These are phyloP conservation scores for Cercocebus atys DNA, from an alignment of 2,113 vertebrate genomes.

Conservation along the genomic window DNA sequence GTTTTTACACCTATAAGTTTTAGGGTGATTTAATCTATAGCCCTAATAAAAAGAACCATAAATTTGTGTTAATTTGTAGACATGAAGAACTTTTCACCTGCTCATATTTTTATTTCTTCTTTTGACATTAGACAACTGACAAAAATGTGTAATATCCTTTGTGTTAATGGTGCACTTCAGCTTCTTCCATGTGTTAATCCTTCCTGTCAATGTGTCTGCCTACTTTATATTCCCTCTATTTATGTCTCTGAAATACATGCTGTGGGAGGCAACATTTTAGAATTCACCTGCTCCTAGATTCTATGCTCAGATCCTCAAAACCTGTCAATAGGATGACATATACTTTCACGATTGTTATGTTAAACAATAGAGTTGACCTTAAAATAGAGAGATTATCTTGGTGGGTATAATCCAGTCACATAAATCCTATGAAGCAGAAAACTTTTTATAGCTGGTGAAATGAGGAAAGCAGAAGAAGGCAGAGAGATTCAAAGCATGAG, in stretches of 20 bases:
- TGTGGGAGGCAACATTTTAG: background rate
- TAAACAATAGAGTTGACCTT: background rate
- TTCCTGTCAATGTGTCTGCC: background rate
- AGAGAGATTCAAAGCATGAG: background rate
- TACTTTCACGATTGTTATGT: background rate
- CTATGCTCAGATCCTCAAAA: background rate
- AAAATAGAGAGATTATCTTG: background rate
- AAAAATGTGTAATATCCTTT: background rate
- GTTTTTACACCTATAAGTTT: background rate
- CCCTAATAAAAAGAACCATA: background rate
- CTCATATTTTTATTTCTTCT: background rate
- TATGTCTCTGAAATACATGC: background rate
- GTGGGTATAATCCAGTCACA: background rate
- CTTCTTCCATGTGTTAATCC: background rate
- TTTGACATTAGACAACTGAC: background rate
- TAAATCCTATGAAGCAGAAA: background rate
- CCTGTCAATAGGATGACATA: background rate
- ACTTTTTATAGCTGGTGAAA: background rate
- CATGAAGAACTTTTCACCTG: background rate
- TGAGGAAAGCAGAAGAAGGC: background rate
- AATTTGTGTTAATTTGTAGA: background rate
- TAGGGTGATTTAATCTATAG: background rate
- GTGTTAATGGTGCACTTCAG: background rate
- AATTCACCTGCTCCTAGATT: background rate
- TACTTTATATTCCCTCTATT: background rate